Conservation (phyloP, 1,140 invertebrate genomes). For the Drosophila pectinifera region DNA sequence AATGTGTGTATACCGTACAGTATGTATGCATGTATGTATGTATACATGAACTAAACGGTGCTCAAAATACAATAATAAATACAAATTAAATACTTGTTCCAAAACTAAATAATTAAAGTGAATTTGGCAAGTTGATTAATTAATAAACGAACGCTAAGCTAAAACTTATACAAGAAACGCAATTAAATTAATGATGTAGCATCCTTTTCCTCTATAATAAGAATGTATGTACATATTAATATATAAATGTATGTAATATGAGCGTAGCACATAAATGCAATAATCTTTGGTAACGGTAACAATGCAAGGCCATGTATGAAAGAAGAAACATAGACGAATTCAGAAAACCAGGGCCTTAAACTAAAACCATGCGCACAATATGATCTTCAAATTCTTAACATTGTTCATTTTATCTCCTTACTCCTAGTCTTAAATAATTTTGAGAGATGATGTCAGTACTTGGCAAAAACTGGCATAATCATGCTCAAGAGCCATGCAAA, state of each 20-base stretch:
- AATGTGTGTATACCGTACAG: slow-evolving; percentile 12
- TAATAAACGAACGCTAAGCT: too few species aligned
- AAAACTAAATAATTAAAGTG: not conserved
- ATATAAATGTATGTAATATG: not conserved
- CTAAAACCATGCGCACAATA: not conserved
- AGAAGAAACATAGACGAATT: not conserved
- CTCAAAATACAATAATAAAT: not conserved
- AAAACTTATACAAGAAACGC: not conserved
- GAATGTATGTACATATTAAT: not conserved
- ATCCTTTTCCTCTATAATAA: not conserved
- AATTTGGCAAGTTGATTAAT: too few species aligned
- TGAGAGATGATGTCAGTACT: slow-evolving; percentile 5
- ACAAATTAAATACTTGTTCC: not conserved
- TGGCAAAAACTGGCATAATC: not conserved
- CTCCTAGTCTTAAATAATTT: not conserved
- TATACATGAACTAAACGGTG: slow-evolving; percentile 1
- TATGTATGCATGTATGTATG: slow-evolving; percentile 1
- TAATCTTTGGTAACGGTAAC: too few species aligned
- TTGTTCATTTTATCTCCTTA: not conserved
- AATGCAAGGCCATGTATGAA: too few species aligned
- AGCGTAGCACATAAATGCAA: not conserved
- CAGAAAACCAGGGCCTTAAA: not conserved
- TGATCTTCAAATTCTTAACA: too few species aligned
- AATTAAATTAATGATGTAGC: not conserved
- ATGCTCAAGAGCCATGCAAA: not conserved